These are phyloP conservation scores for Zoanthus sansibaricus DNA, from an alignment of 92 coral and sea anemone species.

Conservation along the genomic window DNA sequence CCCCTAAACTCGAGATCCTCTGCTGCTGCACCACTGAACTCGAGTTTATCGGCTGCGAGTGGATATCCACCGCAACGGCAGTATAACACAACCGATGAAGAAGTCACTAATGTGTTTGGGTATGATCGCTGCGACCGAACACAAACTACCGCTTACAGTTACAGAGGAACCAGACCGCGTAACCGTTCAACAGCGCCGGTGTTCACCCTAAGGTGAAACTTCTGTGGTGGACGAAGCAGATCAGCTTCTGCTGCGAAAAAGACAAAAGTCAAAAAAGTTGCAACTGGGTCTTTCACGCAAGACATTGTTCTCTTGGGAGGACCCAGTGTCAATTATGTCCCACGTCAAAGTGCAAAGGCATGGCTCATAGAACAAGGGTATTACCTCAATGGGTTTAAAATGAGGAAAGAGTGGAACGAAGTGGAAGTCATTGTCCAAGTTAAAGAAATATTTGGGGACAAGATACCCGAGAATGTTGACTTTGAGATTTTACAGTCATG, in stretches of 20 bases:
- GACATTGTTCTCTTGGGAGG: slow-evolving; percentile 9
- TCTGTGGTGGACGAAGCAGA: slow-evolving; percentile 2
- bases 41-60: not conserved
- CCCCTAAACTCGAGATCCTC: not conserved
- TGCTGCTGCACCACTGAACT: not conserved
- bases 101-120: not conserved
- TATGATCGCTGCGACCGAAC: slow-evolving; percentile 9
- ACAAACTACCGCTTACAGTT: not conserved
- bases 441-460: not conserved
- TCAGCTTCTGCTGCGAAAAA: not conserved
- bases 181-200: slow-evolving; percentile 3
- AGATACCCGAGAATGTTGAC: slow-evolving; percentile 4
- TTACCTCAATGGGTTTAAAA: not conserved
- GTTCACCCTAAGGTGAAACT: not conserved
- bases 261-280: not conserved
- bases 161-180: not conserved
- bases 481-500: slow-evolving; percentile 16
- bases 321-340: not conserved
- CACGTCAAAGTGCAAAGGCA: slow-evolving; percentile 5
- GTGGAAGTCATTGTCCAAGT: not conserved
- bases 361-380: slow-evolving; percentile 10
- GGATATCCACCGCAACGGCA: not conserved
- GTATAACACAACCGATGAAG: not conserved
- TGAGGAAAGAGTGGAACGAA: slow-evolving; percentile 16
- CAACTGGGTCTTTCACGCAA: slow-evolving; percentile 13